Evolutionary conservation across 2,113 vertebrate genomes (phyloP), one percentile per base, ranked within the genome.

Genomic region (Hippoglossus stenolepis): DNA sequence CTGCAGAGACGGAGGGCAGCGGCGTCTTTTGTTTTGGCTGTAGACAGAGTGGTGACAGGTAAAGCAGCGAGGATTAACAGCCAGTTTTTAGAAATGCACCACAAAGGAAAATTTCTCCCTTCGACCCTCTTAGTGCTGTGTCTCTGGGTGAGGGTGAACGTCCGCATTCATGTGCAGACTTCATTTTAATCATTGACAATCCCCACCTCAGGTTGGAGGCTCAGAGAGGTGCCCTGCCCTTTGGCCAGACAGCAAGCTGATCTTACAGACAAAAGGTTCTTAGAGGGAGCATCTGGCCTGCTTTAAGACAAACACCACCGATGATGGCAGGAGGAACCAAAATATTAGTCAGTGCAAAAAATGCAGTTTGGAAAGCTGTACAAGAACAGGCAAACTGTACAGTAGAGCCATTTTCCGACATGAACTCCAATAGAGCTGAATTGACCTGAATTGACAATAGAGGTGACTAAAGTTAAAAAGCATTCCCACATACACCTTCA

Each of bases 21-120:
- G 20, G 38, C 58, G 58, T 75, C 77, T 62, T 79, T 79, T 83
- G 84, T 65, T 77, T 75, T 80, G 83, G 84, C 77, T 72, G 68
- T 21, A 66, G 83, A 83, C 68, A 0, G 38, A 80, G 87, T 83
- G 83, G 63, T 87, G 90, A 90, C 85, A 88, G 80, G 69, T 61
- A 86, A 87, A 91, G 78, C 88, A 66, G 67, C 51, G 61, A 75
- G 77, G 87, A 87, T 90, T 90, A 92, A 86, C 67, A 0, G 49
- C 20, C 75, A 59, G 74, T 73, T 83, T 80, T 84, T 63, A 54
- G 57, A 38, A 74, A 56, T 2, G 38, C 13, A 66, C 66, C 79
- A 90, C 78, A 90, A 89, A 80, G 54, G 59, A 75, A 86, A 85
- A 64, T 57, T 1, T 82, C 61, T 79, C 69, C 56, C 43, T 80